Conservation (phyloP, 2,113 vertebrate species). For the Falcunculus frontatus region DNA sequence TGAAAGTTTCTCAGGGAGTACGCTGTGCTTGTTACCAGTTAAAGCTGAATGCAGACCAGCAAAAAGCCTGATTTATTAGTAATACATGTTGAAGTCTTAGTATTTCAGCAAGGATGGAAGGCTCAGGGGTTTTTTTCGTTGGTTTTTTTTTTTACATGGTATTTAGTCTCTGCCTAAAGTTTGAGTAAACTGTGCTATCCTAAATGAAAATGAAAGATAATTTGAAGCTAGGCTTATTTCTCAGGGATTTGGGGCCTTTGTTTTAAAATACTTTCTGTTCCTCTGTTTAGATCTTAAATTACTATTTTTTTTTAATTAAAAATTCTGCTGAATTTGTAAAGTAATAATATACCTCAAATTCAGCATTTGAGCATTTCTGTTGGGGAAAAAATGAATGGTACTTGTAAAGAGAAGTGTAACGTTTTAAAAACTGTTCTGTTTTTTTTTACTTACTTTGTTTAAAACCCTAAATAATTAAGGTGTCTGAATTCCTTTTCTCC, state of each 20-base stretch:
- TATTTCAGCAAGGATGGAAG: neutral
- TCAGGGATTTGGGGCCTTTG: neutral
- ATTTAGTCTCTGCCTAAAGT: neutral
- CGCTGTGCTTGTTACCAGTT: rapidly evolving
- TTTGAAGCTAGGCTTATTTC: neutral
- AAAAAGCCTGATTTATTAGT: neutral
- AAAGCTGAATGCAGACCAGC: neutral
- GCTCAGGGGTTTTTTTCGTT: neutral
- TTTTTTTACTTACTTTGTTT: neutral
- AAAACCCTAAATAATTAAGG: neutral
- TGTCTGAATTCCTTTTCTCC: neutral
- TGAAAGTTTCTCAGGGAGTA: neutral
- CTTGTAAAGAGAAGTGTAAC: neutral
- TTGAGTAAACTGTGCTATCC: neutral
- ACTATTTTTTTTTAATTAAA: neutral
- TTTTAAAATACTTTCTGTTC: neutral
- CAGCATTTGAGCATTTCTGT: neutral
- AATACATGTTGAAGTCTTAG: neutral
- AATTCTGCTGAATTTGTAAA: neutral
- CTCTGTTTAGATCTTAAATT: neutral
- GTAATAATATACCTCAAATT: neutral
- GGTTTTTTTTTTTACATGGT: neutral
- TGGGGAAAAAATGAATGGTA: neutral
- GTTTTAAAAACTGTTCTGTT: neutral
- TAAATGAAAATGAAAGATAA: neutral